Base-by-base conservation (phyloP, 1,140 invertebrate species). In the Gryon sp. region DNA sequence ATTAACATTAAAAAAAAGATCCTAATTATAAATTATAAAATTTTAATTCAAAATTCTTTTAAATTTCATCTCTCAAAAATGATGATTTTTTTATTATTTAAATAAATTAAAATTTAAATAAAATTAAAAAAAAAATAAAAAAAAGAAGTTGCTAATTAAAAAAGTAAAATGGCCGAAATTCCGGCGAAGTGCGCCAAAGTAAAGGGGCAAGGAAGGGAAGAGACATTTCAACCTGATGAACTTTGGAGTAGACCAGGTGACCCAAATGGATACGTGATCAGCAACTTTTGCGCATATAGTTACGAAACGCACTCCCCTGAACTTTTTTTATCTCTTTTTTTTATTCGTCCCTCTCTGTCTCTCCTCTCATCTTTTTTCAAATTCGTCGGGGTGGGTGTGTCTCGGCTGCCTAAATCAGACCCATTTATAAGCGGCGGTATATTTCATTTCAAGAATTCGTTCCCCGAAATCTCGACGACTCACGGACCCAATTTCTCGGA, bases 401-500 rank as follows among this genome's bases (percentile, higher is more conserved):
- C 60, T 18, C 30, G 63, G 34, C 50, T 40, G 46, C 12, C 53
- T 63, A 72, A 73, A 73, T 73, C 40, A 65, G 60, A 66, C 60
- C 53, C 60, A 74, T 74, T 74, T 74, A 57, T 74, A 74, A 66
- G 60, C 70, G 53, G 45, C 60, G 70, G 70, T 74, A 50, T 18
- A 52, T 74, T 74, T 74, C 45, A 52, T 52, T n/a, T 9, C 22
- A 74, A 36, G 60, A 74, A 74, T 74, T 74, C 45, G 53, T 74
- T 74, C 70, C 30, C 53, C 70, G 70, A 74, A 74, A 66, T 57
- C 70, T 28, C 52, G 52, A 45, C 60, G 60, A 74, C 46, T 74
- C 70, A 66, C 70, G 53, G 60, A 60, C 62, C 70, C 53, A 74
- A 74, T 74, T 74, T 74, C 70, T 74, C 26, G 53, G 70, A 74